These are phyloP conservation scores for Bostrychus sinensis DNA, from an alignment of 2,113 vertebrate genomes.

Conservation along the genomic window DNA sequence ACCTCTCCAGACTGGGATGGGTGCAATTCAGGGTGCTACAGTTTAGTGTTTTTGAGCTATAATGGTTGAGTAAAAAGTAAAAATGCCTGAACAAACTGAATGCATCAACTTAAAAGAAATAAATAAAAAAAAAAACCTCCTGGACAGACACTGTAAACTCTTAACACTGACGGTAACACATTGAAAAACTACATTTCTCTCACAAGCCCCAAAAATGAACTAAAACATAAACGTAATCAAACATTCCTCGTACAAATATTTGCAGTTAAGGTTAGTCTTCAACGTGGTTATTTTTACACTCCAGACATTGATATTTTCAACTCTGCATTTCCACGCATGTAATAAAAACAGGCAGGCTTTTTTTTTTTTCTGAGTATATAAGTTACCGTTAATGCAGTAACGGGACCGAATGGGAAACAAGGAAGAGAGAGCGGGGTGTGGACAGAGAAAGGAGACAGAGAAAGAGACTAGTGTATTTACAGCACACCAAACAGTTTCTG, in stretches of 20 bases:
- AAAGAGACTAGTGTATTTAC: constrained; percentile 76
- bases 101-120: constrained; percentile 16
- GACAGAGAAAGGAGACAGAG: constrained; percentile 30
- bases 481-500: constrained; percentile 78
- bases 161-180: constrained; percentile 72
- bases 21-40: constrained; percentile 44
- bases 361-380: constrained; percentile 72
- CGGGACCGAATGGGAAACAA: constrained; percentile 64
- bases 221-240: constrained; percentile 44
- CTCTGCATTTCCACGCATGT: constrained; percentile 77
- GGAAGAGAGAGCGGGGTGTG: constrained; percentile 44
- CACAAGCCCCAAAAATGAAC: constrained; percentile 33
- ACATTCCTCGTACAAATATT: constrained; percentile 75
- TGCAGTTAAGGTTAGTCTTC: constrained; percentile 77
- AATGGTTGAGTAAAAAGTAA: neutral
- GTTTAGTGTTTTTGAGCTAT: constrained; percentile 25
- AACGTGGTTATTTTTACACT: constrained; percentile 55
- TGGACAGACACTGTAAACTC: constrained; percentile 68
- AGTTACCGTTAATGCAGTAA: constrained; percentile 68
- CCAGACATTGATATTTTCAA: constrained; percentile 65
- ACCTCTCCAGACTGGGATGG: neutral
- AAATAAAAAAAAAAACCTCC: constrained; percentile 29
- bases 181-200: constrained; percentile 48
- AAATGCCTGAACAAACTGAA: neutral
- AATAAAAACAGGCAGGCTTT: constrained; percentile 83